Evolutionary conservation across 2,797 vertebrate genomes (phyloP).

Genomic region (Dendrocincla tyrannina): DNA sequence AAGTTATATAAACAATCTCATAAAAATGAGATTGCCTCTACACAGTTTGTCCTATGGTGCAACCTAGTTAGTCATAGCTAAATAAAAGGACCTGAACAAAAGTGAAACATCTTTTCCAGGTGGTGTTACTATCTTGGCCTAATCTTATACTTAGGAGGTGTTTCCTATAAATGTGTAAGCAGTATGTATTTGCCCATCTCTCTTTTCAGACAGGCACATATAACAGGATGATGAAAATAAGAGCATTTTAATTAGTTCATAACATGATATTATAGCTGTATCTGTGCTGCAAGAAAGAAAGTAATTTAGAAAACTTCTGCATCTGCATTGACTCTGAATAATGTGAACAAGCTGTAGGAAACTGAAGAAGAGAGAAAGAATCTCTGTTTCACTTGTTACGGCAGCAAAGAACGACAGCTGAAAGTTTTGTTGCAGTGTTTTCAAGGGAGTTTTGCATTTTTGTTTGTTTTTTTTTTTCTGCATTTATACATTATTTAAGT

Average conservation of each 20-base stretch:
- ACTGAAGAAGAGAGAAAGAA: neutral
- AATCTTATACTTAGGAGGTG: neutral
- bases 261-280: neutral
- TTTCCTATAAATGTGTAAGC: neutral
- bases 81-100: neutral
- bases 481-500: neutral
- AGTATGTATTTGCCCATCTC: neutral
- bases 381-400: neutral
- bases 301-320: neutral
- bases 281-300: neutral
- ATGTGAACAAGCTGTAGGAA: neutral
- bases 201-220: neutral
- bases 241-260: neutral
- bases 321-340: neutral
- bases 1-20: neutral
- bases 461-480: accelerated
- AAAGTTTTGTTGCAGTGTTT: neutral
- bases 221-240: neutral
- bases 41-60: neutral
- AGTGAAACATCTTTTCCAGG: neutral
- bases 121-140: neutral
- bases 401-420: neutral
- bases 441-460: neutral
- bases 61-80: neutral
- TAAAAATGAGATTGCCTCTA: neutral